Base-by-base conservation (phyloP, 2,888 invertebrate species). In the Panopea generosa region DNA sequence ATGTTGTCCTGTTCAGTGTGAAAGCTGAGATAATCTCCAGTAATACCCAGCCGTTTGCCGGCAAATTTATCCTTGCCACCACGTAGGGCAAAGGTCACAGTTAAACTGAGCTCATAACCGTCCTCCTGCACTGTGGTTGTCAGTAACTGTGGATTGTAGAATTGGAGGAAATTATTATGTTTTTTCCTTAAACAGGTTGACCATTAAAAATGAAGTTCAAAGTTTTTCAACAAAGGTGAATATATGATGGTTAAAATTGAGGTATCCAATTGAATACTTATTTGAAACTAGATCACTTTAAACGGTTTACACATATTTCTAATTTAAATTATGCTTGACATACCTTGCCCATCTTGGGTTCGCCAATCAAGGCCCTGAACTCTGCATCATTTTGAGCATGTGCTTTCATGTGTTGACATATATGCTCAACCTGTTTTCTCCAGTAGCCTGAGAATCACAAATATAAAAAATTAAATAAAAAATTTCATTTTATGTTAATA, bases 281-380 rank as follows among this genome's bases (percentile, higher is more conserved):
- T n/a, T n/a, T n/a, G n/a, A n/a, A n/a, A n/a, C n/a, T n/a, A n/a
- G n/a, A n/a, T n/a, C n/a, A n/a, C n/a, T n/a, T n/a, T n/a, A n/a
- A n/a, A n/a, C n/a, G n/a, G n/a, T n/a, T n/a, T n/a, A n/a, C n/a
- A n/a, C n/a, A n/a, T n/a, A n/a, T n/a, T n/a, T n/a, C n/a, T n/a
- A n/a, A n/a, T n/a, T n/a, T n/a, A n/a, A n/a, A n/a, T n/a, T n/a
- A n/a, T n/a, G 11, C 33, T 33, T 11, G 9, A 9, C 45, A 4
- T 83, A 93, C 92, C 90, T 92, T 92, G 45, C 93, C 93, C 91
- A 93, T 92, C 63, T 90, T 89, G 4, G 93, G 92, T 82, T 93
- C 92, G n/a, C 90, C 92, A 72, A 93, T 90, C 38, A 93, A 78
- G 22, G 92, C 91, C 59, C 92, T 82, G 80, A 93, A 93, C 77